Evolutionary conservation across 2,888 invertebrate species (phyloP), one percentile per base, ranked within the genome.

Genomic region (Sabatieria punctata): DNA sequence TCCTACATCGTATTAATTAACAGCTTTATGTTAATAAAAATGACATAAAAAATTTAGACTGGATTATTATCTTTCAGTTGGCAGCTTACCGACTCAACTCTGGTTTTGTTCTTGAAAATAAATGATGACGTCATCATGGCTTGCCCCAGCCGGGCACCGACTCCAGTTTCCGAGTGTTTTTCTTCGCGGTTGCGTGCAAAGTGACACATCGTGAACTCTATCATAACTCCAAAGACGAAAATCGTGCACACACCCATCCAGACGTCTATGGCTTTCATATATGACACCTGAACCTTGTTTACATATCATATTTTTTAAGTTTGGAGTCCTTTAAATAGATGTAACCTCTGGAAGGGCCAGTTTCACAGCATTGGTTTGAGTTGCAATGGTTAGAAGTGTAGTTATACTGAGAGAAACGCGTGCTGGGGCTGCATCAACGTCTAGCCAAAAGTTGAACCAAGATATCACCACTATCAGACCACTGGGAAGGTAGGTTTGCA

Each of bases 401-500:
- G 46, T 45, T 22, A 45, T 45, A 45, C 46, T 43, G 3, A 45
- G 19, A 15, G 43, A 44, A 15, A 45, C 40, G 6, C 46, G 46
- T 4, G 41, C 46, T 6, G 46, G 46, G 4, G 43, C 46, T 11
- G 46, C 37, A n/a, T 45, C 46, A 13, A 45, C 25, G 21, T 45
- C 46, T 8, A 45, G 19, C 46, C 46, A 45, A 26, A 45, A 45
- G 4, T n/a, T 21, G 27, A 45, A 45, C 46, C 46, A 45, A 11
- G 37, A 37, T 19, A 45, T 45, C 19, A 45, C 25, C 3, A 36
- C 36, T 4, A 36, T 15, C 36, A 36, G 15, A 19, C 18, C 15
- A 19, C 18, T 36, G 36, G 36, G 36, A 4, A 36, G 4, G 19
- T 30, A 27, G 21, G 43, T 23, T 19, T 21, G 58, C 2, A 73